Base-by-base conservation (phyloP, 2,113 vertebrate genomes). In the Callopanchax toddi region DNA sequence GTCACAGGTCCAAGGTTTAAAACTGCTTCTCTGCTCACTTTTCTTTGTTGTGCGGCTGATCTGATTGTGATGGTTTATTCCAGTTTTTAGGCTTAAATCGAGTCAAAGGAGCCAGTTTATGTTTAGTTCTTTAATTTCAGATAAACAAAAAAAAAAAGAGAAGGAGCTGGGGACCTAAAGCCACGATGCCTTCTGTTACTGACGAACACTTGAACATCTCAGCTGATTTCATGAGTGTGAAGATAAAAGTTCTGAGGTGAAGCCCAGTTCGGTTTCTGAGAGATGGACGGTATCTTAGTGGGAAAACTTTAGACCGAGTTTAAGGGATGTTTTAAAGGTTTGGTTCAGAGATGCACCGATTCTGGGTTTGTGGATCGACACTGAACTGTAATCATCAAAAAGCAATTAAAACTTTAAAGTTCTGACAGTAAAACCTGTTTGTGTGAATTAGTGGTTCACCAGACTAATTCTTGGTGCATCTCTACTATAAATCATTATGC, bases 161-260 rank as follows among this genome's bases (percentile, higher is more conserved):
- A 70, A 79, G 81, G 74, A 86, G 74, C 72, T 87, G 42, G 74
- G 86, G 84, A 89, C 88, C 87, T 89, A 84, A 89, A 88, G 78
- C 89, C 89, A 82, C 60, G 83, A 84, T 91, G 89, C 89, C 89
- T 91, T 91, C 65, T 40, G 73, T 86, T 90, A 71, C 88, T 86
- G 84, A 86, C 76, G 51, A 68, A 89, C 87, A 88, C 89, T 89
- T 89, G 84, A 90, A 86, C 85, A 76, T 79, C 82, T 29, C 60
- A 55, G 67, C 64, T 55, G 43, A 52, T 71, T 60, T 72, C 61
- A 50, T 76, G 29, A 32, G 29, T 32, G 44, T 70, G 17, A 66
- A 57, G 39, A 59, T 13, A 40, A 37, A 43, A n/a, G 16, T n/a
- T 7, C 37, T 39, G 10, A n/a, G n/a, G n/a, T n/a, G n/a, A n/a